Base-by-base conservation (phyloP, 1,140 invertebrate genomes). In the Diabrotica undecimpunctata region DNA sequence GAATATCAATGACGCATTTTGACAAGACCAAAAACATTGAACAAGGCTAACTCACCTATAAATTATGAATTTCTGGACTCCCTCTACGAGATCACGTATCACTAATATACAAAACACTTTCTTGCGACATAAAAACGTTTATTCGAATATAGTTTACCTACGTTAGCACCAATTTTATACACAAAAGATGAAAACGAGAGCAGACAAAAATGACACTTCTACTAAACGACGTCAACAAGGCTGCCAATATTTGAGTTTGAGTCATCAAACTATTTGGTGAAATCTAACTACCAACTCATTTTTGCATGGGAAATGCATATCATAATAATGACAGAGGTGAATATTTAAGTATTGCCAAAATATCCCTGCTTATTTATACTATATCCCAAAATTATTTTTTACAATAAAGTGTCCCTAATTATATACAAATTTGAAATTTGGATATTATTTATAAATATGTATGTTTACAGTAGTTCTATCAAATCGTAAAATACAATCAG, bases 1-100 rank as follows among this genome's bases (percentile, higher is more conserved):
- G 11, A 61, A 52, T 61, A 61, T 25, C 59, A 61, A 61, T 61
- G 59, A 61, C 59, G 59, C 59, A 61, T 61, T 61, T 61, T 61
- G 59, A 61, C 59, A 61, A 38, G 56, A 14, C 35, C 41, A 61
- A 61, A 61, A 61, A 61, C 59, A 61, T 61, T 10, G 36, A 61
- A 61, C 13, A 13, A 10, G 46, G 25, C 13, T 61, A 61, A 61
- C 59, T 46, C 52, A 61, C 59, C 59, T 61, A 41, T 41, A 52
- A 13, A 52, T 14, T 25, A 35, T 7, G 11, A 12, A 14, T 53
- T 61, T 36, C 50, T 52, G 50, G 10, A 51, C 36, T 51, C n/a
- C 25, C 25, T 25, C 46, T 51, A 36, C 14, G 59, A 61, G 59
- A 61, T 61, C 59, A 61, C 59, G 59, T 61, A 36, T 61, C 59